Conservation (phyloP, 2,888 invertebrate species). For the Sminthurinus aureus region DNA sequence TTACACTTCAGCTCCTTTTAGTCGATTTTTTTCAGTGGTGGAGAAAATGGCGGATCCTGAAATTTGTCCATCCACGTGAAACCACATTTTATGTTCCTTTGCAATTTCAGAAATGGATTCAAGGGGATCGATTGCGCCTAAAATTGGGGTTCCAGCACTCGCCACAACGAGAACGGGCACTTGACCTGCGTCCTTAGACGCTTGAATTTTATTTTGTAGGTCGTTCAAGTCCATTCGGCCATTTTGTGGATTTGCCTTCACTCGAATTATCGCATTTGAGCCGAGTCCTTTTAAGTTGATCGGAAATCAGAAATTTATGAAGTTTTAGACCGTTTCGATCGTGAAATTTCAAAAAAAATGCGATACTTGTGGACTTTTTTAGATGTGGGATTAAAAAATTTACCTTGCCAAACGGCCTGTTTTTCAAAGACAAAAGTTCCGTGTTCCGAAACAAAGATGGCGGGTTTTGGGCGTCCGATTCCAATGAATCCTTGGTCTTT, state of each 20-base stretch:
- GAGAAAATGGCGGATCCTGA: conserved; percentile 1
- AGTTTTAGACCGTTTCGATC: not conserved
- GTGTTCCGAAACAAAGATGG: conserved; percentile 33
- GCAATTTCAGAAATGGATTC: not conserved
- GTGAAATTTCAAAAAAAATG: conserved; percentile 16
- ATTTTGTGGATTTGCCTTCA: conserved; percentile 28
- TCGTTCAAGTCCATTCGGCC: conserved; percentile 36
- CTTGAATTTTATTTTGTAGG: conserved; percentile 24
- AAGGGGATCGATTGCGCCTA: conserved; percentile 29
- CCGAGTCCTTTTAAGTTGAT: conserved; percentile 28
- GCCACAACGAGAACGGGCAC: conserved; percentile 37
- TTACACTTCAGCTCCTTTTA: conserved; percentile 21
- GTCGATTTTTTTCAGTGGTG: not conserved
- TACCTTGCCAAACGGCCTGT: conserved; percentile 29
- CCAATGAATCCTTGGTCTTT: conserved; percentile 8
- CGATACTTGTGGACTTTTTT: no score
- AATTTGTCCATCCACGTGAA: conserved; percentile 23
- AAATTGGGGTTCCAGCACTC: conserved; percentile 29
- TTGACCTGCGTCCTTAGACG: not conserved
- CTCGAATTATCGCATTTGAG: conserved; percentile 10
- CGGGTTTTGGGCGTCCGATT: no score
- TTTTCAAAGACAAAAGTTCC: conserved; percentile 10
- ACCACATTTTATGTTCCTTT: conserved; percentile 10
- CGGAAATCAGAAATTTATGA: not conserved
- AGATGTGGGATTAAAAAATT: no score